Conservation (phyloP, 2,888 invertebrate species). For the Ophion obscuratus region DNA sequence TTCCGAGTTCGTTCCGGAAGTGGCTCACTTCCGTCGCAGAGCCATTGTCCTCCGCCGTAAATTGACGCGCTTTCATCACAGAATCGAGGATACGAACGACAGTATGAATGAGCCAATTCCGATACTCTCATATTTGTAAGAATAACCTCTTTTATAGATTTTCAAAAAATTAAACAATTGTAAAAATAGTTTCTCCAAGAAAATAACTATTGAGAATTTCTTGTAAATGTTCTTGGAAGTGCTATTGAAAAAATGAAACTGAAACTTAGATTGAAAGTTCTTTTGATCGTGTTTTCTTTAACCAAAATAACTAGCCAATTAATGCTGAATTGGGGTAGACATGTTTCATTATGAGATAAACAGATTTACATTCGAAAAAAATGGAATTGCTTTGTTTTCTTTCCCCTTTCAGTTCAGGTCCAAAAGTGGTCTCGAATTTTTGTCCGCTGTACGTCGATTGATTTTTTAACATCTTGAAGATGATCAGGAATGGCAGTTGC, state of each 20-base stretch:
- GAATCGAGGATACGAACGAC: neutral
- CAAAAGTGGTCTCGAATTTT: conserved; percentile 1
- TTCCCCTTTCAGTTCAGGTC: neutral
- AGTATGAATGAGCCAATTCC: conserved; percentile 10
- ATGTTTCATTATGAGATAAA: neutral
- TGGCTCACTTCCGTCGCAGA: conserved; percentile 49
- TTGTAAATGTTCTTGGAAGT: neutral
- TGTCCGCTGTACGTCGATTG: neutral
- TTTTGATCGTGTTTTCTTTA: neutral
- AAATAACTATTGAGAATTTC: neutral
- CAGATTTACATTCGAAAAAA: neutral
- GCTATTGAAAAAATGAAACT: neutral
- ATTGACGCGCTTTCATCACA: conserved; percentile 33
- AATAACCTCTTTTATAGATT: neutral
- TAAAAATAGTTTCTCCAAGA: neutral
- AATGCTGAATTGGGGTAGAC: neutral
- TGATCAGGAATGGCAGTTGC: conserved; percentile 26
- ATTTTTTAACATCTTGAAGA: conserved; percentile 15
- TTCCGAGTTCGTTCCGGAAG: conserved; percentile 50
- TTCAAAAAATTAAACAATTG: neutral
- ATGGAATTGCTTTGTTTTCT: neutral
- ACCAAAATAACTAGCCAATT: neutral
- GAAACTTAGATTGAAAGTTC: neutral
- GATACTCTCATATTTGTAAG: neutral
- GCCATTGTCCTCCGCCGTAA: conserved; percentile 24